phyloP scores from a whole-genome alignment of 2,888 invertebrate genomes.

The Prostheceraeus crozeri region DNA sequence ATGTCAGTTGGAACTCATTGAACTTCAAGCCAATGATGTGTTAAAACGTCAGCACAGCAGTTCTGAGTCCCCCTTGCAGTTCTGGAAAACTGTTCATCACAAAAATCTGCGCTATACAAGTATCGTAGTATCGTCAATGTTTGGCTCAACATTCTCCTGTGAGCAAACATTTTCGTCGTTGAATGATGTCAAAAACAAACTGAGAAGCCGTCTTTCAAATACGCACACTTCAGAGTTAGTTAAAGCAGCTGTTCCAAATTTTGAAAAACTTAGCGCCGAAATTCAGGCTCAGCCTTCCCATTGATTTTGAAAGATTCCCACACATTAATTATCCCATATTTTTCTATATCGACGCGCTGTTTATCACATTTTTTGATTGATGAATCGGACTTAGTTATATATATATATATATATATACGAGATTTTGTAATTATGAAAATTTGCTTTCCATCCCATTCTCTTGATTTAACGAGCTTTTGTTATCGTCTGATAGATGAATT shows the following conservation, averaged over 20 bases:
- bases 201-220: constrained; percentile 8
- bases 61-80: neutral
- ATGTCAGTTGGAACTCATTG: constrained; percentile 11
- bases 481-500: too few relatives aligned
- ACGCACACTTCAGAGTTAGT: constrained; percentile 18
- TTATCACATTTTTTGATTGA: too few relatives aligned
- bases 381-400: too few relatives aligned
- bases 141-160: constrained; percentile 18
- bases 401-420: too few relatives aligned
- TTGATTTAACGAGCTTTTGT: too few relatives aligned
- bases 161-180: neutral
- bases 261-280: too few relatives aligned
- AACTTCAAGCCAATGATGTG: constrained; percentile 11
- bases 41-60: neutral
- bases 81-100: constrained; percentile 14
- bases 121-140: constrained; percentile 5
- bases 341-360: too few relatives aligned
- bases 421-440: too few relatives aligned
- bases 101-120: neutral
- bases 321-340: too few relatives aligned
- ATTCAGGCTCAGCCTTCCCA: too few relatives aligned
- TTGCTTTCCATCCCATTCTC: too few relatives aligned
- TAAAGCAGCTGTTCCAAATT: constrained; percentile 6
- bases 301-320: too few relatives aligned
- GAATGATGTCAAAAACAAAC: neutral